Percentiles rank a stretch among this genome's conserved stretches.
These are phyloP conservation scores for Congeria kusceri DNA, from an alignment of 2,888 invertebrate species.

Conservation along the genomic window DNA sequence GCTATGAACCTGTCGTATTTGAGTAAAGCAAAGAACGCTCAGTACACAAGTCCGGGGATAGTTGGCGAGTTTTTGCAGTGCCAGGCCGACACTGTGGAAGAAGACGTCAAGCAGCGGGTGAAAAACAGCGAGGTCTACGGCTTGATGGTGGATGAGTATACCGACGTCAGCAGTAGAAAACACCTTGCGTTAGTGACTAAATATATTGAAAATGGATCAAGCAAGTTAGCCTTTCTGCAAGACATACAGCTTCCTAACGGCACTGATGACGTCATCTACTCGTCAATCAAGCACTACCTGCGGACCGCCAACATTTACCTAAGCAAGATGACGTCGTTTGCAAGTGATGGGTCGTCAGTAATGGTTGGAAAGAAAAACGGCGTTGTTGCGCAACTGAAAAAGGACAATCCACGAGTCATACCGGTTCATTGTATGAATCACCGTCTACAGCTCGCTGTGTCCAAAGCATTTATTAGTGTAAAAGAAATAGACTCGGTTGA, in stretches of 20 bases:
- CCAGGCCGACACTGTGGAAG: slow-evolving; percentile 36
- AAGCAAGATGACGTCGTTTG: slow-evolving; percentile 44
- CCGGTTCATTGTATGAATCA: slow-evolving; percentile 49
- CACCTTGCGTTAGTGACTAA: slow-evolving; percentile 25
- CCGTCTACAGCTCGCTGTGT: slow-evolving; percentile 42
- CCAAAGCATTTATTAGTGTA: slow-evolving; percentile 37
- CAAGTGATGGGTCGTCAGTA: slow-evolving; percentile 51
- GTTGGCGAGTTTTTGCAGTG: slow-evolving; percentile 41
- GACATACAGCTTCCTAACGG: slow-evolving; percentile 48
- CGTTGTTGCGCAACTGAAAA: slow-evolving; percentile 38
- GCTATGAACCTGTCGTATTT: slow-evolving; percentile 33
- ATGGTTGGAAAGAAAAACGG: slow-evolving; percentile 55
- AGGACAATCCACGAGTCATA: slow-evolving; percentile 30
- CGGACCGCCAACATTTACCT: slow-evolving; percentile 1
- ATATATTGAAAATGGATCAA: slow-evolving; percentile 27
- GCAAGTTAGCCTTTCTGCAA: slow-evolving; percentile 36
- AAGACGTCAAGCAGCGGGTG: slow-evolving; percentile 1
- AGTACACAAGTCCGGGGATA: slow-evolving; percentile 28
- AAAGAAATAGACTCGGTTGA: slow-evolving; percentile 28
- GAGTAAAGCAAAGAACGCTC: slow-evolving; percentile 34
- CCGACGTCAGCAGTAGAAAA: slow-evolving; percentile 31
- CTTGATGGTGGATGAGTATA: slow-evolving; percentile 47
- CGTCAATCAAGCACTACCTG: slow-evolving; percentile 20
- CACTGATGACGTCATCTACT: slow-evolving; percentile 34
- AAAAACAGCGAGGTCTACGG: slow-evolving; percentile 17